Percentiles rank a stretch among this genome's conserved stretches.
Conservation (phyloP, 2,888 invertebrate species). For the Callyntrura sp. region DNA sequence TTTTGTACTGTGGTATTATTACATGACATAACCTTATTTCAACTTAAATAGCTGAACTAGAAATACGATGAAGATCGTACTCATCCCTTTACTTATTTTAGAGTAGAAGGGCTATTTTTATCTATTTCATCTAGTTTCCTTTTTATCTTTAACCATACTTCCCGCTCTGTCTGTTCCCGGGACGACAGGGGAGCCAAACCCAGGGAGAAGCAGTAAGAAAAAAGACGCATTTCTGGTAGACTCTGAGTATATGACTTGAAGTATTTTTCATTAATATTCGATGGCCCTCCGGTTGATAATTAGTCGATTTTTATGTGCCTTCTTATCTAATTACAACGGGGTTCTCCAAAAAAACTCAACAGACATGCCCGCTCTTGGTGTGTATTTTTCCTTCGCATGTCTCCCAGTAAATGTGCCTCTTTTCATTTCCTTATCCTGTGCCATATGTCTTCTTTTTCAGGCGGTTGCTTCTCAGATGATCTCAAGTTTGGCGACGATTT, state of each 20-base stretch:
- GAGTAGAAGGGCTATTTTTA: neutral
- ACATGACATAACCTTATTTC: no score
- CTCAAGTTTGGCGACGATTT: constrained; percentile 11
- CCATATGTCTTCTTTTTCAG: neutral
- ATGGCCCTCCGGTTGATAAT: constrained; percentile 84
- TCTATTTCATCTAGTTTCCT: neutral
- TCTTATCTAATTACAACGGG: constrained; percentile 83
- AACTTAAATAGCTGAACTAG: no score
- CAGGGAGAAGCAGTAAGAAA: constrained; percentile 30
- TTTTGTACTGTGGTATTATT: no score
- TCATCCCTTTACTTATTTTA: no score
- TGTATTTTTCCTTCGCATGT: neutral
- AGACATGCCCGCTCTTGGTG: neutral
- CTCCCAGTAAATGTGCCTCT: neutral
- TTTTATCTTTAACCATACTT: neutral
- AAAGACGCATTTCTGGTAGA: neutral
- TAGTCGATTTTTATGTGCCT: constrained; percentile 84
- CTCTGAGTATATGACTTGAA: constrained; percentile 80
- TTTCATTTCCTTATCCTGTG: neutral
- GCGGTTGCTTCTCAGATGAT: constrained; percentile 9
- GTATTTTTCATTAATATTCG: constrained; percentile 84
- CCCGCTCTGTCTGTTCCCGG: neutral
- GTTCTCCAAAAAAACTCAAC: constrained; percentile 69
- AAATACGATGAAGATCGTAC: no score
- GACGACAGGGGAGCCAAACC: neutral